Evolutionary conservation across 2,797 vertebrate genomes (phyloP).

Genomic region (Eleutherodactylus coqui): DNA sequence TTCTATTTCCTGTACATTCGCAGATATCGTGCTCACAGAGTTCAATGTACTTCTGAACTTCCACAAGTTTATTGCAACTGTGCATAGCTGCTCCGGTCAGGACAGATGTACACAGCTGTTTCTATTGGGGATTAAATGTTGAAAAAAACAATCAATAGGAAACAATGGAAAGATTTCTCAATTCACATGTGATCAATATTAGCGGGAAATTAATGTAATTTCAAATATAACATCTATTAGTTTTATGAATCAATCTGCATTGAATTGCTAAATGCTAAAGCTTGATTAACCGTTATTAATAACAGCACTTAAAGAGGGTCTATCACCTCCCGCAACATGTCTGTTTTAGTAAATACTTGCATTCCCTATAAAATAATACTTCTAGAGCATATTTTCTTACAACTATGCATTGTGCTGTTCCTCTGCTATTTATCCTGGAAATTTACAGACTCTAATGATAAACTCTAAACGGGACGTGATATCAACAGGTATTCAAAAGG

Average conservation of each 20-base stretch:
- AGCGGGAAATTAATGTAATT: neutral
- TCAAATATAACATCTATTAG: neutral
- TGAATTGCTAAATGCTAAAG: neutral
- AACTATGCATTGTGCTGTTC: too few relatives aligned
- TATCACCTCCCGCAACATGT: too few relatives aligned
- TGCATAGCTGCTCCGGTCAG: conserved; percentile 66
- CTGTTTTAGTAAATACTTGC: too few relatives aligned
- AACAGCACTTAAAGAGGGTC: too few relatives aligned
- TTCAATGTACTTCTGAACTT: conserved; percentile 68
- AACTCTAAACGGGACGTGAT: too few relatives aligned
- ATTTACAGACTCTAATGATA: too few relatives aligned
- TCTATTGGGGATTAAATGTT: conserved; percentile 64
- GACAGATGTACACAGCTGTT: conserved; percentile 64
- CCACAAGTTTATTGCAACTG: conserved; percentile 71
- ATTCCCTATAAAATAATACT: too few relatives aligned
- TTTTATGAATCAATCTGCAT: neutral
- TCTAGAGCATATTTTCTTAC: too few relatives aligned
- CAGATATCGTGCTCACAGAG: conserved; percentile 76
- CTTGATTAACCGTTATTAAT: too few relatives aligned
- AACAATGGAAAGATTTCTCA: neutral
- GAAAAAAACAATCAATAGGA: neutral
- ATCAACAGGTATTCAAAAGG: too few relatives aligned
- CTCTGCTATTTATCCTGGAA: too few relatives aligned
- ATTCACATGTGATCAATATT: neutral
- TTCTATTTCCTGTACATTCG: conserved; percentile 41